Conservation (phyloP, 1,140 invertebrate genomes). For the Achatina immaculata region DNA sequence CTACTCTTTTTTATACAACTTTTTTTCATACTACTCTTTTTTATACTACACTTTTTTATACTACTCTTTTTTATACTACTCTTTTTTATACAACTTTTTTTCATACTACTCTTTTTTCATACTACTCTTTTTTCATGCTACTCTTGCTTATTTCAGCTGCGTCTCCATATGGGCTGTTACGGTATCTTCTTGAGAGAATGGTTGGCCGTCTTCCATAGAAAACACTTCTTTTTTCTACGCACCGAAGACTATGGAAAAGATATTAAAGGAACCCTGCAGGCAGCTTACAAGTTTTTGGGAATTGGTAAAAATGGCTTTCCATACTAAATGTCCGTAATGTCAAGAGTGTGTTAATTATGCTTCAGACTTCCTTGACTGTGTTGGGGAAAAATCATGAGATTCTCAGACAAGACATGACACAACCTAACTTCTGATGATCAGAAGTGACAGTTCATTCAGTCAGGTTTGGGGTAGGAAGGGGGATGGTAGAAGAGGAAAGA, state of each 20-base stretch:
- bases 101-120: constrained; percentile 36
- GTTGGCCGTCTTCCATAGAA: constrained; percentile 44
- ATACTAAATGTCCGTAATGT: not conserved
- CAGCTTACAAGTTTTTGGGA: constrained; percentile 31
- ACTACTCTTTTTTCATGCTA: not conserved
- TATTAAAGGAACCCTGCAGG: constrained; percentile 7
- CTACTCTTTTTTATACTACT: no score
- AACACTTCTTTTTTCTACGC: constrained; percentile 40
- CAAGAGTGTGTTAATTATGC: not conserved
- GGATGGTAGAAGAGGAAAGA: not conserved
- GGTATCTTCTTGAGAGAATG: constrained; percentile 44
- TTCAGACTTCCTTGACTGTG: not conserved
- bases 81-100: constrained; percentile 32
- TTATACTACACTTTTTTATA: constrained; percentile 36
- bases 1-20: constrained; percentile 34
- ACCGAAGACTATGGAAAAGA: constrained; percentile 41
- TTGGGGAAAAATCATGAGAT: no score
- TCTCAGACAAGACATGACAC: not conserved
- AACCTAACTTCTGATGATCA: no score
- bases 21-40: constrained; percentile 35
- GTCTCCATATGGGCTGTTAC: constrained; percentile 42
- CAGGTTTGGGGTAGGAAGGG: not conserved
- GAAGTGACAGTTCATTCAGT: no score
- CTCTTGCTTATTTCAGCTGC: constrained; percentile 28
- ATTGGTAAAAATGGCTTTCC: constrained; percentile 20